Evolutionary conservation across 2,888 invertebrate genomes (phyloP), one percentile per base, ranked within the genome.

Genomic region (Podotricha telesiphe): DNA sequence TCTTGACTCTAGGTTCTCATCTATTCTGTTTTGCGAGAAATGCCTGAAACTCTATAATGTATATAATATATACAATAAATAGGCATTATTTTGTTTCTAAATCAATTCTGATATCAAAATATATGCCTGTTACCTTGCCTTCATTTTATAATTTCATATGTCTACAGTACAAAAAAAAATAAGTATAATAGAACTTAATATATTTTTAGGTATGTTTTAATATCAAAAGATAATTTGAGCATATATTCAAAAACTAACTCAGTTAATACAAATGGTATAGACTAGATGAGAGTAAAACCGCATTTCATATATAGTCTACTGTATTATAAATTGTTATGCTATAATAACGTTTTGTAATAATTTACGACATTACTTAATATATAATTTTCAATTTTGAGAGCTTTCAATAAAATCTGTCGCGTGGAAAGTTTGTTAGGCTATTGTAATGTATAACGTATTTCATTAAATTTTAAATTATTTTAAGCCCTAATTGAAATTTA

Each of bases 391-490:
- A 65, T 70, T 48, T 61, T 19, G 48, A 20, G 20, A 28, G 66
- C 62, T 63, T 58, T 71, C 62, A 68, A 71, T 63, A 59, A 65
- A 71, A 58, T 45, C 58, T 66, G 67, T 59, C 66, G 50, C 51
- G 59, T 40, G 59, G 61, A 56, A 55, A 62, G 61, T 68, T 65
- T 61, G 61, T 55, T 34, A 59, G 51, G 37, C 55, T 19, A 65
- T 67, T 70, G 68, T 68, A 62, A 51, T 65, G 47, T 59, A 58
- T 47, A 40, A 56, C 70, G 51, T 68, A 45, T 71, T 65, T 51
- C 51, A 56, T 63, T 71, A 62, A 71, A 62, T 62, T 63, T 71
- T 66, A 68, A 71, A 68, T 68, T 51, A 68, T 51, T 37, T 68
- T 56, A 42, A 56, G 42, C 45, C 22, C 68, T 68, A 65, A 71